phyloP scores from a whole-genome alignment of 2,113 vertebrate genomes.

The Callorhinus ursinus region DNA sequence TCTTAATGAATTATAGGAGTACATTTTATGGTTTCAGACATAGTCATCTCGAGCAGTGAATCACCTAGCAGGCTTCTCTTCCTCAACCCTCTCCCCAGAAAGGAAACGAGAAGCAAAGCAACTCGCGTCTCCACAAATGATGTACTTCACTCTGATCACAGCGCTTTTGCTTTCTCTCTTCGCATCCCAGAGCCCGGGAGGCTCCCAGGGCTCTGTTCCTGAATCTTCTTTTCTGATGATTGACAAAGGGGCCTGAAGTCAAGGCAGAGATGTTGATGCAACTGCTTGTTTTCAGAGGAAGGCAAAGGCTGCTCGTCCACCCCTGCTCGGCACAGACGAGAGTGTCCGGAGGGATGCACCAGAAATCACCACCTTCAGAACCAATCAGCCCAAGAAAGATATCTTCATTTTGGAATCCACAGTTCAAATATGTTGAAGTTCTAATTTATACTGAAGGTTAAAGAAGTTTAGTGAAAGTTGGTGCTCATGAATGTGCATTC shows the following conservation, averaged over 20 bases:
- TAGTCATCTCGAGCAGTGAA: not conserved
- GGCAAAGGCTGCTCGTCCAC: not conserved
- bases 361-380: not conserved
- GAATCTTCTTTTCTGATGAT: not conserved
- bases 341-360: rapidly evolving
- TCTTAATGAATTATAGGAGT: slow-evolving; percentile 63
- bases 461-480: not conserved
- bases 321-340: not conserved
- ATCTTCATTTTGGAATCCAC: not conserved
- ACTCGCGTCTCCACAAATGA: not conserved
- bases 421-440: not conserved
- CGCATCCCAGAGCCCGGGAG: not conserved
- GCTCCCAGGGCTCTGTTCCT: not conserved
- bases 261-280: not conserved
- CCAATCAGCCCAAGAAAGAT: not conserved
- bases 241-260: not conserved
- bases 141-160: not conserved
- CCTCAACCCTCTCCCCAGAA: not conserved
- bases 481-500: slow-evolving; percentile 50
- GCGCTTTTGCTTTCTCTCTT: rapidly evolving
- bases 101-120: not conserved
- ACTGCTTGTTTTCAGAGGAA: not conserved
- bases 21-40: slow-evolving; percentile 51
- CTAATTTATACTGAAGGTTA: not conserved
- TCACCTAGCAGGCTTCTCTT: not conserved